Conservation (phyloP, 1,140 invertebrate species). For the Rhagoletis zephyria region DNA sequence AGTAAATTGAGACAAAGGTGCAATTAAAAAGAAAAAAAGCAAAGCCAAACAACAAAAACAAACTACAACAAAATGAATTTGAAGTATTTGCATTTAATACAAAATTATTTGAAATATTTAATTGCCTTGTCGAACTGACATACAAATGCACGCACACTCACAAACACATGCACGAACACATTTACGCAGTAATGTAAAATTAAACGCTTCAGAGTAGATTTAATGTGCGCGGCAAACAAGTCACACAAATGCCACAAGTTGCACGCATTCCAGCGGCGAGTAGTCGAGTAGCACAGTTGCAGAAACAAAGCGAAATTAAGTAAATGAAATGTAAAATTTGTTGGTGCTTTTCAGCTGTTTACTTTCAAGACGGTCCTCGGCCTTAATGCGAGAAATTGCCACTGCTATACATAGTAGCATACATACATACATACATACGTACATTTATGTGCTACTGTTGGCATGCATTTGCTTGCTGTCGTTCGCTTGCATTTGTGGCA, state of each 20-base stretch:
- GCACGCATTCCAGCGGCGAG: conserved; percentile 20
- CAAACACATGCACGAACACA: background rate
- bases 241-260: conserved; percentile 45
- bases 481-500: background rate
- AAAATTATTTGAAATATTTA: conserved; percentile 52
- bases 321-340: conserved; percentile 30
- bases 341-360: background rate
- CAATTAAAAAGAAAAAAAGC: conserved; percentile 23
- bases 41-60: background rate
- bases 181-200: background rate
- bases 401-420: background rate
- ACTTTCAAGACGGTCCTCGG: background rate
- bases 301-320: conserved; percentile 12
- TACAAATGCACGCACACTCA: background rate
- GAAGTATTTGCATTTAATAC: conserved; percentile 43
- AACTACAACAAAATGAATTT: conserved; percentile 17
- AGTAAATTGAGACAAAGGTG: conserved; percentile 35
- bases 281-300: background rate
- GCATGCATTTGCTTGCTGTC: background rate
- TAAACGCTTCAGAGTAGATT: background rate
- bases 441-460: background rate
- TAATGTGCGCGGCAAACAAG: conserved; percentile 39
- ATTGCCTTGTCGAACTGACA: conserved; percentile 49
- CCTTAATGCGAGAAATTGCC: conserved; percentile 41
- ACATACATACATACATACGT: background rate